phyloP scores from a whole-genome alignment of 2,888 invertebrate genomes.

The Acrocyrtus sp. region DNA sequence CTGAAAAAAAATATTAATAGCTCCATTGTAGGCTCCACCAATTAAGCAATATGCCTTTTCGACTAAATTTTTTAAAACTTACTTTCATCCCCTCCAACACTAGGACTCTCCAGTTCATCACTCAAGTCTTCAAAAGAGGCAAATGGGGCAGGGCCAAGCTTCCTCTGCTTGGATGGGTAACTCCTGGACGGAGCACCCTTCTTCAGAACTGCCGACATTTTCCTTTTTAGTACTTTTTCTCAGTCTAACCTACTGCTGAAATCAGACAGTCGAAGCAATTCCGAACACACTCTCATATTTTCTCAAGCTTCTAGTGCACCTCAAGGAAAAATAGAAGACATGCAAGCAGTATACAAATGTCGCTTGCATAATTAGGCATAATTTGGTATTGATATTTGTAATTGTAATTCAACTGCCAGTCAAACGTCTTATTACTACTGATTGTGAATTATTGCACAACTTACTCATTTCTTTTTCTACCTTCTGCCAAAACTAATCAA shows the following conservation, averaged over 20 bases:
- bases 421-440: background rate
- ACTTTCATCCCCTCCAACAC: slow-evolving; percentile 34
- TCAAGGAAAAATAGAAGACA: too few relatives aligned
- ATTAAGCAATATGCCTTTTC: too few relatives aligned
- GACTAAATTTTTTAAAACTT: slow-evolving; percentile 4
- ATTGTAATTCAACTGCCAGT: background rate
- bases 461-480: too few relatives aligned
- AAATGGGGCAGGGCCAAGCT: slow-evolving; percentile 89
- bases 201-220: slow-evolving; percentile 50
- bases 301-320: too few relatives aligned
- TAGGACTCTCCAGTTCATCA: slow-evolving; percentile 77
- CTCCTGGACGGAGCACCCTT: slow-evolving; percentile 61
- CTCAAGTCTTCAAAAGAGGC: slow-evolving; percentile 93
- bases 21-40: background rate
- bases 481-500: too few relatives aligned
- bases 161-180: slow-evolving; percentile 70
- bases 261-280: background rate
- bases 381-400: background rate
- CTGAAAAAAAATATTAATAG: background rate
- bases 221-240: too few relatives aligned
- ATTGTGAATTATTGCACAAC: too few relatives aligned
- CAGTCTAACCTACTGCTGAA: slow-evolving; percentile 13
- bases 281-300: slow-evolving; percentile 17
- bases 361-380: background rate
- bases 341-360: slow-evolving; percentile 1